Conservation (phyloP, 2,113 vertebrate genomes). For the Microcebus tavaratra region DNA sequence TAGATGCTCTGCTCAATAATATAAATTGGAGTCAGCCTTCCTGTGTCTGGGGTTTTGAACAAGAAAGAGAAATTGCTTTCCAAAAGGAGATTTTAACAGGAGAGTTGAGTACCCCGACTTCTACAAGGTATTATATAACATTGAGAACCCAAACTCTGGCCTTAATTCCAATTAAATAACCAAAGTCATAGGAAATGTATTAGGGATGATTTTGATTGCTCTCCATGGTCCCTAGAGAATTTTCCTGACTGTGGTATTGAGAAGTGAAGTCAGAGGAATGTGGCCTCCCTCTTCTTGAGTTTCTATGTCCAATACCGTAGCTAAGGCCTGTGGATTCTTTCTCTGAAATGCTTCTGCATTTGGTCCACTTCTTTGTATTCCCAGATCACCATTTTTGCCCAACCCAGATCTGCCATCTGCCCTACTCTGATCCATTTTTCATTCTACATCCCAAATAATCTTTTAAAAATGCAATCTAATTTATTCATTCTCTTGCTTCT, state of each 20-base stretch:
- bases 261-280: neutral
- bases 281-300: neutral
- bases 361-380: neutral
- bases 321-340: neutral
- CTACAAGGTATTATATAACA: neutral
- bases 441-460: neutral
- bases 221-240: neutral
- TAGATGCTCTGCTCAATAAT: too few species aligned
- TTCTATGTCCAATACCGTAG: neutral
- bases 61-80: neutral
- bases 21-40: neutral
- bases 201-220: neutral
- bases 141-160: neutral
- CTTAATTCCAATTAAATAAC: neutral
- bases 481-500: neutral
- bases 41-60: neutral
- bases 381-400: neutral
- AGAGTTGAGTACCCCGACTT: neutral
- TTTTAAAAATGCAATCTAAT: neutral
- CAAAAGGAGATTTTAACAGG: neutral
- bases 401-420: neutral
- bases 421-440: neutral
- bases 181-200: neutral
- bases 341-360: neutral
- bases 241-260: neutral